Conservation (phyloP, 2,888 invertebrate species). For the Latheticus oryzae region DNA sequence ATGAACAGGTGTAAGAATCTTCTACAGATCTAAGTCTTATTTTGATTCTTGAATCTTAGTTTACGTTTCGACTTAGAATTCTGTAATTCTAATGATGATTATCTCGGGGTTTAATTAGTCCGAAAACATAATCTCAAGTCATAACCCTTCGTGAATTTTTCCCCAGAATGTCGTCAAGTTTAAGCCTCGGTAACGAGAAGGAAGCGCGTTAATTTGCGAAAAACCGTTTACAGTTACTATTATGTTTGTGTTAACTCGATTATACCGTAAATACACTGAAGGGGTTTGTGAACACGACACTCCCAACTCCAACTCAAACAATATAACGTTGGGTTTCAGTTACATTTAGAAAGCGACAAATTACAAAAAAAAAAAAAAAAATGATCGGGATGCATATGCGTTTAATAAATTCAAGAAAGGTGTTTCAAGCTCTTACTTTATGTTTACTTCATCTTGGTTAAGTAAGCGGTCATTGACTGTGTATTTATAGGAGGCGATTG, state of each 20-base stretch:
- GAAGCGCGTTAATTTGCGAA: slow-evolving; percentile 35
- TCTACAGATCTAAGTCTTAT: too few relatives aligned
- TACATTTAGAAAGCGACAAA: slow-evolving; percentile 28
- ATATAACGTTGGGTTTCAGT: slow-evolving; percentile 29
- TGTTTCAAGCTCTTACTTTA: slow-evolving; percentile 40
- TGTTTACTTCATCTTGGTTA: slow-evolving; percentile 41
- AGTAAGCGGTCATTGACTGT: slow-evolving; percentile 46
- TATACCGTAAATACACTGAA: slow-evolving; percentile 12
- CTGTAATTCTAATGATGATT: too few relatives aligned
- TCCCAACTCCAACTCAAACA: slow-evolving; percentile 4
- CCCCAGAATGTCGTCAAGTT: too few relatives aligned
- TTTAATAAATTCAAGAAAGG: slow-evolving; percentile 39
- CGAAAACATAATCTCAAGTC: too few relatives aligned
- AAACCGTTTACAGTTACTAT: slow-evolving; percentile 27
- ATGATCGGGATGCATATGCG: slow-evolving; percentile 27
- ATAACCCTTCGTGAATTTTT: too few relatives aligned
- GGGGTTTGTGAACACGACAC: slow-evolving; percentile 14
- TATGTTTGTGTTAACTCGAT: slow-evolving; percentile 27
- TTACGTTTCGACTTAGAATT: too few relatives aligned
- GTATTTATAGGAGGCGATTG: slow-evolving; percentile 44
- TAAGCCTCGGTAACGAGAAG: slow-evolving; percentile 5
- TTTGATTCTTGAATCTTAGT: too few relatives aligned
- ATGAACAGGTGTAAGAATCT: too few relatives aligned
- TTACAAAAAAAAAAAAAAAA: slow-evolving; percentile 33
- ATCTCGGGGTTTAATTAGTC: too few relatives aligned